phyloP scores from a whole-genome alignment of 2,888 invertebrate genomes.

The Adela reaumurella region DNA sequence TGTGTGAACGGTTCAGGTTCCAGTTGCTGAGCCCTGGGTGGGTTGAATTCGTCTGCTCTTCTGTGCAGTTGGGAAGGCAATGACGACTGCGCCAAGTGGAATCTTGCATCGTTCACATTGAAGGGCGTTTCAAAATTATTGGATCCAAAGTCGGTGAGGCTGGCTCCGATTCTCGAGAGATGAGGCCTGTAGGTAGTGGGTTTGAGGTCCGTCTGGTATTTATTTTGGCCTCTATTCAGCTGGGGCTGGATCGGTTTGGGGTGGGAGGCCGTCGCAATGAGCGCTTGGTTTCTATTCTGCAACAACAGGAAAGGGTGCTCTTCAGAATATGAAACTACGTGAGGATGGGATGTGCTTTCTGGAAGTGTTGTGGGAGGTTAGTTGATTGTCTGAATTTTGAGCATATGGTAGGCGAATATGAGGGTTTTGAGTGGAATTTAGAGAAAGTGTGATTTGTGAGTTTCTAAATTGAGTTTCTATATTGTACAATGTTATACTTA shows the following conservation, averaged over 20 bases:
- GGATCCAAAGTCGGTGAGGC: constrained; percentile 15
- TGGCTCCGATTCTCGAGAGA: constrained; percentile 22
- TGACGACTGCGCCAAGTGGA: constrained; percentile 20
- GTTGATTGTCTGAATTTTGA: too few relatives aligned
- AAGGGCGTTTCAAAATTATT: constrained; percentile 10
- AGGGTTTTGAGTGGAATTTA: too few relatives aligned
- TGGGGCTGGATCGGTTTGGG: background rate
- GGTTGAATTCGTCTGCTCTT: constrained; percentile 28
- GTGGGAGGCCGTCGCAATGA: constrained; percentile 19
- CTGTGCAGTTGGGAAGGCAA: constrained; percentile 30
- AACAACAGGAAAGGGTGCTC: constrained; percentile 24
- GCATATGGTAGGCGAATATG: too few relatives aligned
- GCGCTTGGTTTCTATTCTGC: constrained; percentile 51
- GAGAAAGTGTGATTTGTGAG: too few relatives aligned
- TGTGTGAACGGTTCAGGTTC: constrained; percentile 1
- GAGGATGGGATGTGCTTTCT: background rate
- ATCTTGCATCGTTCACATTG: constrained; percentile 16
- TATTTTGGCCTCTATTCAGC: constrained; percentile 4
- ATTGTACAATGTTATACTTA: too few relatives aligned
- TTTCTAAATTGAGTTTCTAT: too few relatives aligned
- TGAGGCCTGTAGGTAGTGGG: constrained; percentile 41
- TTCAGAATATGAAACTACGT: background rate
- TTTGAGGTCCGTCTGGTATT: constrained; percentile 17
- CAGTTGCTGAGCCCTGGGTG: constrained; percentile 20
- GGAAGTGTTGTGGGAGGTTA: background rate